These are phyloP conservation scores for Lamprologus callipterus DNA, from an alignment of 2,113 vertebrate species.

Conservation along the genomic window DNA sequence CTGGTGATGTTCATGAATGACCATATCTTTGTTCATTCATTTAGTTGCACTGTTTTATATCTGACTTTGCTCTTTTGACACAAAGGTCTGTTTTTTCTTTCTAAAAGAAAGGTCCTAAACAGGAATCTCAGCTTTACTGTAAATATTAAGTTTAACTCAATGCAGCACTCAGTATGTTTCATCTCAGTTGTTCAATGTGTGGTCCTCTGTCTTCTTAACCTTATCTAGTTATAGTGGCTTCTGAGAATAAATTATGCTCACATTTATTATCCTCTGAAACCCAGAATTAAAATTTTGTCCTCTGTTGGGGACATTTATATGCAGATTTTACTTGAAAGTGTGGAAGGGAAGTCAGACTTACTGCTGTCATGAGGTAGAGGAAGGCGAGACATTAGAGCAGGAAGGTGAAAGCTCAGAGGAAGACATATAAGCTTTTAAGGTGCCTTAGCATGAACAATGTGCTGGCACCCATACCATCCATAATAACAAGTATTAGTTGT, in stretches of 20 bases:
- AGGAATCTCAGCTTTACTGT: neutral
- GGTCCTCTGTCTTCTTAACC: neutral
- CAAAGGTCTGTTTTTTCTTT: neutral
- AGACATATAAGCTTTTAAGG: neutral
- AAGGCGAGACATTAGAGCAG: neutral
- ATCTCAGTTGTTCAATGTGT: neutral
- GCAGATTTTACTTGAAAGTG: neutral
- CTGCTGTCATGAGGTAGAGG: neutral
- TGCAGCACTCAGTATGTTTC: neutral
- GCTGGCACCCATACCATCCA: neutral
- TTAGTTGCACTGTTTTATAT: neutral
- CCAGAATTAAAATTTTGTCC: neutral
- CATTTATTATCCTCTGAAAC: neutral
- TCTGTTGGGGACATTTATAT: neutral
- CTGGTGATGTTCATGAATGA: neutral
- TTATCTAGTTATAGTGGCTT: neutral
- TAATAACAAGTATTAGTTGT: neutral
- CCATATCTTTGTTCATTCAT: neutral
- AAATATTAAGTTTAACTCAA: neutral
- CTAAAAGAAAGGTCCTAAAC: neutral
- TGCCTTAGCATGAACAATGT: neutral
- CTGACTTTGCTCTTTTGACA: neutral
- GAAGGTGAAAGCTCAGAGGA: neutral
- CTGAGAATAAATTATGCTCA: neutral
- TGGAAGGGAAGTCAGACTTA: neutral